Conservation (phyloP, 2,888 invertebrate genomes). For the Diadromus collaris region DNA sequence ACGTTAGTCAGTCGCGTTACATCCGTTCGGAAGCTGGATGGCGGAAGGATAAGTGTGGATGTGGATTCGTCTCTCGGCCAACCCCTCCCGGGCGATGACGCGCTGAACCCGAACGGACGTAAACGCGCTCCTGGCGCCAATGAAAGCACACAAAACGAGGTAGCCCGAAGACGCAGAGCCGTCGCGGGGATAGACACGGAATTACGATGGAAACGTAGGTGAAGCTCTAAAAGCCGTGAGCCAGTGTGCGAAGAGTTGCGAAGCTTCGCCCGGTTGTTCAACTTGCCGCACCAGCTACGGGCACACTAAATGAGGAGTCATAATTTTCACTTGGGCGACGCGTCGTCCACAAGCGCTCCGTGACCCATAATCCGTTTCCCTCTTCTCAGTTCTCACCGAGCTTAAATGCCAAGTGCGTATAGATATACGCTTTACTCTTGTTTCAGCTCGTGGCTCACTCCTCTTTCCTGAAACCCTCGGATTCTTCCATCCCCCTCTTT, state of each 20-base stretch:
- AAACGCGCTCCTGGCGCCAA: slow-evolving; percentile 48
- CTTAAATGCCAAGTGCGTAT: neutral
- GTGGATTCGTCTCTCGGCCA: slow-evolving; percentile 27
- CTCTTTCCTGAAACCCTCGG: slow-evolving; percentile 10
- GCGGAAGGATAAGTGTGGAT: slow-evolving; percentile 30
- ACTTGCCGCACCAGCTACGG: slow-evolving; percentile 50
- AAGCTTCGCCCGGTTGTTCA: slow-evolving; percentile 35
- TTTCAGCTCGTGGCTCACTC: slow-evolving; percentile 11
- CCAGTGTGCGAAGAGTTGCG: slow-evolving; percentile 15
- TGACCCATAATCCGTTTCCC: slow-evolving; percentile 70
- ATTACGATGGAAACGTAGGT: slow-evolving; percentile 16
- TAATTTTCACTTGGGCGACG: slow-evolving; percentile 74
- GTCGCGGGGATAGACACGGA: slow-evolving; percentile 38
- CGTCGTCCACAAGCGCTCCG: slow-evolving; percentile 66
- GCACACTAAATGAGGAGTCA: slow-evolving; percentile 75
- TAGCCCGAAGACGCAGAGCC: slow-evolving; percentile 14
- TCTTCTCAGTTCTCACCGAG: slow-evolving; percentile 39
- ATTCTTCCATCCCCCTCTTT: neutral
- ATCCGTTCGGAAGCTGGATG: neutral
- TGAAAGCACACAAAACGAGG: slow-evolving; percentile 48
- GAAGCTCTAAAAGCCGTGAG: slow-evolving; percentile 54
- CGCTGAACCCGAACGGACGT: slow-evolving; percentile 24
- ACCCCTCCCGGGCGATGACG: neutral
- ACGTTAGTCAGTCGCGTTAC: slow-evolving; percentile 21
- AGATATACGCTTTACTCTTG: neutral